Conservation (phyloP, 2,113 vertebrate species). For the Oreochromis aureus region DNA sequence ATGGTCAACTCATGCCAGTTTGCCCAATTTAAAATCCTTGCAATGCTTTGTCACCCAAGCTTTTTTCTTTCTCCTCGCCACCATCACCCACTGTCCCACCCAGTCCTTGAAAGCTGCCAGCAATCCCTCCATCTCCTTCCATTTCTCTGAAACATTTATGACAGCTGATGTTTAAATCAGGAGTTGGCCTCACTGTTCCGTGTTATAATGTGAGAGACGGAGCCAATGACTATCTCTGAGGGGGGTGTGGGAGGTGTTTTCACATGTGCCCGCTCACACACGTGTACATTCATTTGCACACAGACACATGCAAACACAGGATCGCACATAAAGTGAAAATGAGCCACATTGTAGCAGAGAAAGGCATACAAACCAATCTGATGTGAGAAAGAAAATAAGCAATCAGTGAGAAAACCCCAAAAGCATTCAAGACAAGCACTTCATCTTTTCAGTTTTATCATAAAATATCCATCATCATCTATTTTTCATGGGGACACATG, state of each 20-base stretch:
- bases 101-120: conserved; percentile 8
- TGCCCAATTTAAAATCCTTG: not conserved
- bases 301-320: not conserved
- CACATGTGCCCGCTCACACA: not conserved
- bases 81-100: not conserved
- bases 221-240: not conserved
- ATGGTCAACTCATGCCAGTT: not conserved
- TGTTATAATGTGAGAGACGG: conserved; percentile 25
- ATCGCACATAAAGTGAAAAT: not conserved
- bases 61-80: not conserved
- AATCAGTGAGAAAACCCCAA: not conserved
- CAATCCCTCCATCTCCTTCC: conserved; percentile 20
- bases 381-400: not conserved
- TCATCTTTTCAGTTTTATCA: not conserved
- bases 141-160: conserved; percentile 69
- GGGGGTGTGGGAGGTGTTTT: not conserved
- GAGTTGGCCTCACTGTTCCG: conserved; percentile 42
- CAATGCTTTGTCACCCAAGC: not conserved
- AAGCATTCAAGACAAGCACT: not conserved
- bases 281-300: not conserved
- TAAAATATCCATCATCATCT: not conserved
- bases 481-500: not conserved
- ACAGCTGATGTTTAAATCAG: conserved; percentile 69
- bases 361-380: not conserved
- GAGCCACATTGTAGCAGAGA: not conserved